These are phyloP conservation scores for Acronicta psi DNA, from an alignment of 2,888 invertebrate genomes.

Conservation along the genomic window DNA sequence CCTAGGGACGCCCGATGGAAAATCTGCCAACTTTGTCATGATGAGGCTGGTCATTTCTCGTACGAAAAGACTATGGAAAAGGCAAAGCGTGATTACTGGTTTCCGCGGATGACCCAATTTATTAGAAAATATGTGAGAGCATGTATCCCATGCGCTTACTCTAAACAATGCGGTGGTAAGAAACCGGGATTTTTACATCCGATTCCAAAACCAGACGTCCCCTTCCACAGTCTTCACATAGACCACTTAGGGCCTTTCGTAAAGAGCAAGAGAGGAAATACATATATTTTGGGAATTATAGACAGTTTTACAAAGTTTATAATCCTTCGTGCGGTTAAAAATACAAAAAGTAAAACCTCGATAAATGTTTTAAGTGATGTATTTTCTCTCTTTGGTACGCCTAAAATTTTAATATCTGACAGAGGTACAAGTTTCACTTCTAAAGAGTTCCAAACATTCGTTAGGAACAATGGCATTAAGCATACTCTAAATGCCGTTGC, in stretches of 20 bases:
- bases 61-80: not conserved
- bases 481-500: too few species aligned
- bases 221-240: constrained; percentile 4
- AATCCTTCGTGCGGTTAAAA: too few species aligned
- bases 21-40: constrained; percentile 6
- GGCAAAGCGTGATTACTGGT: constrained; percentile 1
- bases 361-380: constrained; percentile 2
- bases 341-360: not conserved
- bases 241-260: too few species aligned
- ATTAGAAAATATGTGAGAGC: constrained; percentile 6
- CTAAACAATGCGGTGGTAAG: constrained; percentile 9
- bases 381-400: not conserved
- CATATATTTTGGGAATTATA: too few species aligned
- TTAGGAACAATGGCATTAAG: not conserved
- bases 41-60: constrained; percentile 2
- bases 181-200: constrained; percentile 2
- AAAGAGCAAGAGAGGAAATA: too few species aligned
- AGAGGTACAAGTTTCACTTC: constrained; percentile 8
- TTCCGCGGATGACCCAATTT: constrained; percentile 3
- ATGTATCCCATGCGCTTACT: constrained; percentile 5
- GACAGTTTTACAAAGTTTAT: too few species aligned
- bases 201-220: not conserved
- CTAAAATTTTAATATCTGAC: constrained; percentile 1
- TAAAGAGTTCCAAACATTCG: not conserved
- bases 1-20: not conserved